Conservation (phyloP, 2,113 vertebrate genomes). For the Felis catus region F.catus_Fca126_mat1.0 CM031417.1:133512501-133513000, state of each 20-base stretch:
- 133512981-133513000: too few species aligned
- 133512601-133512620: not conserved
- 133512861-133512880: too few species aligned
- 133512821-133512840: too few species aligned
- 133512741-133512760: too few species aligned
- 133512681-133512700: not conserved
- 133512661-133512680: accelerated
- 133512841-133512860: too few species aligned
- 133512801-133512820: too few species aligned
- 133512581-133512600: not conserved
- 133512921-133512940: too few species aligned
- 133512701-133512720: not conserved
- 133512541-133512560: not conserved
- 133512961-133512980: too few species aligned
- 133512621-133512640: not conserved
- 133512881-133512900: too few species aligned
- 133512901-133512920: too few species aligned
- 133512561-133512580: accelerated
- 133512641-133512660: not conserved
- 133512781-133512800: too few species aligned
- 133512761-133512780: not conserved
- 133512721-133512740: not conserved
- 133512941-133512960: too few species aligned
- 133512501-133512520: accelerated
- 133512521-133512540: not conserved